A percentile compares a stretch with the other conserved stretches of the same genome.
These are phyloP conservation scores for Phyllostomus hastatus DNA, from an alignment of 2,113 vertebrate species.

Conservation along the genomic window DNA sequence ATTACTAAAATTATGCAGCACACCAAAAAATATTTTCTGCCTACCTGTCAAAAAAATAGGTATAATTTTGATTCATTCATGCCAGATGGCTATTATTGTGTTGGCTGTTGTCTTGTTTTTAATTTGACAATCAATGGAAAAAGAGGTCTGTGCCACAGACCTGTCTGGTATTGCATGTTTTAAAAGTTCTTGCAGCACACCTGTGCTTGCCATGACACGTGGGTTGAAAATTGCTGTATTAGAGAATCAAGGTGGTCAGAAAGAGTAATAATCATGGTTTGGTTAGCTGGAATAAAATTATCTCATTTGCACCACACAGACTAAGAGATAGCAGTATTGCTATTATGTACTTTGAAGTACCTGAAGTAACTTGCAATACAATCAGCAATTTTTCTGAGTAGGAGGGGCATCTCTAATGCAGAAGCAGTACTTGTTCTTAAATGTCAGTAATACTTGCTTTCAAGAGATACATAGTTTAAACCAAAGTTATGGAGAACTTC, in stretches of 20 bases:
- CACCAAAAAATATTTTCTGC: not conserved
- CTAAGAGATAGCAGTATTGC: not conserved
- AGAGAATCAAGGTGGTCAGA: not conserved
- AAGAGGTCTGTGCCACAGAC: not conserved
- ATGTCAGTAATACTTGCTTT: not conserved
- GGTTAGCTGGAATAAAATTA: not conserved
- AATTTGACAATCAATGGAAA: not conserved
- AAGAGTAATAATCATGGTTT: not conserved
- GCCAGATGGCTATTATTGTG: not conserved
- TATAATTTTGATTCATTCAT: not conserved
- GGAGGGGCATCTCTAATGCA: not conserved
- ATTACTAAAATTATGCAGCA: not conserved
- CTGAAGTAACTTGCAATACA: not conserved
- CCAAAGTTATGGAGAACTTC: not conserved
- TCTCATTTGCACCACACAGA: not conserved
- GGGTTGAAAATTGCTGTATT: not conserved
- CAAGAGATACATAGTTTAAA: not conserved
- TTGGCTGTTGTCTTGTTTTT: not conserved
- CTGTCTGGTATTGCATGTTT: not conserved
- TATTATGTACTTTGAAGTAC: not conserved
- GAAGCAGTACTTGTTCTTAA: not conserved
- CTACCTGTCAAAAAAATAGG: not conserved
- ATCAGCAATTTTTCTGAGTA: not conserved
- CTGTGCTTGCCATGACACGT: no score
- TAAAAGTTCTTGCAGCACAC: not conserved